These are phyloP conservation scores for Nesogale talazaci DNA, from an alignment of 2,113 vertebrate genomes.

Conservation along the genomic window DNA sequence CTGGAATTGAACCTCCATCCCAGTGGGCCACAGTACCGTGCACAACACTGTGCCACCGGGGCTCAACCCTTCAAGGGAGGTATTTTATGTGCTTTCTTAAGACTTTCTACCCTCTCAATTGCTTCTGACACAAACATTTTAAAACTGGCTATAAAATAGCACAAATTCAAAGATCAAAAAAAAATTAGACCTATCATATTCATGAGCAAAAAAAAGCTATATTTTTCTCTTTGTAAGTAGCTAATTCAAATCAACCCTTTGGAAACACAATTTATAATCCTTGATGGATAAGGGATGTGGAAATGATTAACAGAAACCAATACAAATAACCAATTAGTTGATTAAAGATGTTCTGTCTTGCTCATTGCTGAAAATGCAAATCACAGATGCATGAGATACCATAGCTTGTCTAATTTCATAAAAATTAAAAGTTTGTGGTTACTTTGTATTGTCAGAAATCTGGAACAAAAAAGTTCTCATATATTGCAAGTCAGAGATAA, in stretches of 20 bases:
- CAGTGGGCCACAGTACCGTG: too few species aligned
- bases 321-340: background rate
- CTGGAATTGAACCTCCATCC: too few species aligned
- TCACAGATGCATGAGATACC: background rate
- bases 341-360: background rate
- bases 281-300: background rate
- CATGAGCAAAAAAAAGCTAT: background rate
- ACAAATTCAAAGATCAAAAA: background rate
- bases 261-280: background rate
- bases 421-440: background rate
- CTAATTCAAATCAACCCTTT: constrained; percentile 13
- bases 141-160: background rate
- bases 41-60: too few species aligned
- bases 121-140: background rate
- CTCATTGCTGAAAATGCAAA: constrained; percentile 6
- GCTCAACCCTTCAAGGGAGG: too few species aligned
- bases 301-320: background rate
- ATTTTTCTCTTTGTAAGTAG: background rate
- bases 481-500: background rate
- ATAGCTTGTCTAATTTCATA: background rate
- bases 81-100: background rate
- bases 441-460: background rate
- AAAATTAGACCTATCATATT: background rate
- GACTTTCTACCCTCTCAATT: background rate
- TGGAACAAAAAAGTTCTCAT: background rate